Evolutionary conservation across 2,113 vertebrate species (phyloP), one percentile per base, ranked within the genome.

Genomic region (Tragelaphus strepsiceros): DNA sequence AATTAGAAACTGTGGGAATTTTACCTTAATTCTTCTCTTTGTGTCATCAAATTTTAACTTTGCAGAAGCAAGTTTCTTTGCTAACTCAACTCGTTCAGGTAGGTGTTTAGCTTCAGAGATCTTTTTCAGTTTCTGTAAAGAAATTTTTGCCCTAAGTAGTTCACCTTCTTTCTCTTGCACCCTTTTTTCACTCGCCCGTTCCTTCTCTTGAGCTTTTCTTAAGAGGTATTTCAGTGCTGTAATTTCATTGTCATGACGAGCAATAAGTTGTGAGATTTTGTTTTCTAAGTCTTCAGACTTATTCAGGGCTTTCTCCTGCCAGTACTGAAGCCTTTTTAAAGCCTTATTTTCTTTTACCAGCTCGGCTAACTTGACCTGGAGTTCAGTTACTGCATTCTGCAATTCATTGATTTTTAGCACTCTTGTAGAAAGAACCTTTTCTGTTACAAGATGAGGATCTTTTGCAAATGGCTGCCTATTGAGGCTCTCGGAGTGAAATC

Each of bases 251-350:
- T 98, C 98, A 98, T 99, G 99, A 64, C 98, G 99, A 4, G 98
- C 92, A 87, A 99, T 98, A 39, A 99, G 99, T 97, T 99, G 99
- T 8, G 99, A 99, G 91, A 99, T 99, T 98, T 99, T 99, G 0
- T 99, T 99, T 96, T 99, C 99, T 0, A 99, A 99, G 94, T 99
- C 99, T 88, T 99, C 99, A 90, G 99, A 99, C 97, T 99, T 99
- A 97, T 99, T 99, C 98, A 99, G 98, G 46, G 99, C 99, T 98
- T 99, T 99, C 98, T 99, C 99, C 92, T 99, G 99, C 82, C 99
- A 99, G 61, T 99, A 98, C 97, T 99, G 99, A 93, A 99, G 99
- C 98, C 99, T 99, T 98, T 99, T 99, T 95, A 99, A 99, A 39
- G 99, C 98, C 91, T 99, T 99, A 98, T 99, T 99, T 98, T 99